Conservation (phyloP, 2,888 invertebrate species). For the Andrena bicolor region DNA sequence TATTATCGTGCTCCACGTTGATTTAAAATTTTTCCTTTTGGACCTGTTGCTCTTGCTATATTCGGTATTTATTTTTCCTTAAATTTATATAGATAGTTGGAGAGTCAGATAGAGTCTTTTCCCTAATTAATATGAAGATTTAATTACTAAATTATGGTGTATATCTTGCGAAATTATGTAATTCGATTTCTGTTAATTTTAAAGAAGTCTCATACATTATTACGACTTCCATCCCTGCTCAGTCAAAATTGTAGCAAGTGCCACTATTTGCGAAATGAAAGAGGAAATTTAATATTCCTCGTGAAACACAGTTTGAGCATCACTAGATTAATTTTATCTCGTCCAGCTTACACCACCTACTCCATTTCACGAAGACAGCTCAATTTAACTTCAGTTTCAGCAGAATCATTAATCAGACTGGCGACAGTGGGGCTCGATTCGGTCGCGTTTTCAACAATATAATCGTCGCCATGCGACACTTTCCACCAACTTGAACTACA, state of each 20-base stretch:
- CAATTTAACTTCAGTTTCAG: not conserved
- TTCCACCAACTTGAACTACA: slow-evolving; percentile 77
- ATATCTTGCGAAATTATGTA: too few relatives aligned
- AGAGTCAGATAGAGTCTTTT: not conserved
- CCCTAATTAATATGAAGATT: too few relatives aligned
- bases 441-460: slow-evolving; percentile 36
- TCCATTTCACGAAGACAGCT: not conserved
- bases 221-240: not conserved
- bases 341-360: not conserved
- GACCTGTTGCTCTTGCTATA: not conserved
- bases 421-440: slow-evolving; percentile 6
- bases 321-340: not conserved
- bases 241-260: too few relatives aligned
- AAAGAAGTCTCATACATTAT: not conserved
- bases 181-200: not conserved
- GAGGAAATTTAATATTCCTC: too few relatives aligned
- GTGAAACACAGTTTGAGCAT: not conserved
- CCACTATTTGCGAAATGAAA: not conserved
- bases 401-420: slow-evolving; percentile 20
- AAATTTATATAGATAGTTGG: not conserved
- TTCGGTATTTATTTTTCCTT: not conserved
- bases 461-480: slow-evolving; percentile 51
- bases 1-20: too few relatives aligned
- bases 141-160: too few relatives aligned
- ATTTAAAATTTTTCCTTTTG: not conserved